These are phyloP conservation scores for Drosophila borborema DNA, from an alignment of 2,888 invertebrate species.

Conservation along the genomic window DNA sequence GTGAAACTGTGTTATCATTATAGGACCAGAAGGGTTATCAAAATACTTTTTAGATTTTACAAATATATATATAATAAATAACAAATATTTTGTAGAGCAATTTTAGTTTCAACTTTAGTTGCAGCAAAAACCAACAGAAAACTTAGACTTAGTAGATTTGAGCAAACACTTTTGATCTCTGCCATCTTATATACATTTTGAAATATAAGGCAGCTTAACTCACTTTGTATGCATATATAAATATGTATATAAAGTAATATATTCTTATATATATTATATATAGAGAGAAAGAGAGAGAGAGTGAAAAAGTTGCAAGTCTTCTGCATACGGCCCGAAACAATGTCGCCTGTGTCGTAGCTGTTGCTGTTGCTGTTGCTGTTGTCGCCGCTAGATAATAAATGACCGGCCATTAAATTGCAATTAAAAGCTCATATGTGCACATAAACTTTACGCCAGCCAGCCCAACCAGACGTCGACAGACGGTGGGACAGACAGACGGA, in stretches of 20 bases:
- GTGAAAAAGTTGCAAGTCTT: conserved; percentile 45
- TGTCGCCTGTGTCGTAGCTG: conserved; percentile 51
- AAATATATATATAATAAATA: no score
- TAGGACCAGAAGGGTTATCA: no score
- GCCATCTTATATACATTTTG: background rate
- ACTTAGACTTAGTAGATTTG: background rate
- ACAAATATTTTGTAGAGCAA: background rate
- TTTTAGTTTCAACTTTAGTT: background rate
- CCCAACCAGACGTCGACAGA: conserved; percentile 31
- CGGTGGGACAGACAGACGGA: conserved; percentile 20
- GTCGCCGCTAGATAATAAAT: conserved; percentile 83
- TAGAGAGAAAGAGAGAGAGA: no score
- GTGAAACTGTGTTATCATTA: no score
- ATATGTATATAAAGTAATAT: background rate
- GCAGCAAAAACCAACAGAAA: background rate
- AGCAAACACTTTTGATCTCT: background rate
- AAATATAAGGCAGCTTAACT: background rate
- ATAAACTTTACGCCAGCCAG: conserved; percentile 71
- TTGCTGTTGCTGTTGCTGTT: conserved; percentile 43
- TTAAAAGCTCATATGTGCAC: conserved; percentile 84
- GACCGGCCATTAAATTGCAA: conserved; percentile 84
- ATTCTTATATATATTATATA: background rate
- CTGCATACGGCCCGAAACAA: conserved; percentile 56
- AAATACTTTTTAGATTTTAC: no score
- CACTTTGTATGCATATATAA: background rate